Evolutionary conservation across 2,888 invertebrate genomes (phyloP).

Genomic region (Mimachlamys varia): DNA sequence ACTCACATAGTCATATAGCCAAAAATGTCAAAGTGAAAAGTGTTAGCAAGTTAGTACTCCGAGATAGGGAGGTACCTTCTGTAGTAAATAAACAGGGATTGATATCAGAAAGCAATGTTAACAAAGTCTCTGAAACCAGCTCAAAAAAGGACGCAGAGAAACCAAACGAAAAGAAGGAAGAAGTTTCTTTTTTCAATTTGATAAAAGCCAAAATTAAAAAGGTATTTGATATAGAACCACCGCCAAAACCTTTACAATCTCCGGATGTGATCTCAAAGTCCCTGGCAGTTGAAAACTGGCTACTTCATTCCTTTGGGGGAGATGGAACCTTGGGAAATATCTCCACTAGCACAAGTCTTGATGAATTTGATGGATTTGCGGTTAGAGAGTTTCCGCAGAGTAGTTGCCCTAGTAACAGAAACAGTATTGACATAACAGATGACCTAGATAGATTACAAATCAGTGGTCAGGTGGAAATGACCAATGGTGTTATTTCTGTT

Average conservation of each 20-base stretch:
- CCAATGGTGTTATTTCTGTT: not conserved
- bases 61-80: not conserved
- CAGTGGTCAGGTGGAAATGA: not conserved
- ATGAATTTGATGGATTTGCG: conserved; percentile 52
- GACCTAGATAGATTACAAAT: not conserved
- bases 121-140: not conserved
- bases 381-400: conserved; percentile 72
- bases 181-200: conserved; percentile 57
- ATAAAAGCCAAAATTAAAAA: conserved; percentile 62
- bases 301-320: not conserved
- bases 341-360: not conserved
- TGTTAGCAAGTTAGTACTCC: too few species aligned
- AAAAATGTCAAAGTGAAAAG: not conserved
- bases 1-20: not conserved
- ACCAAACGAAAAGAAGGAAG: conserved; percentile 44
- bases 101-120: not conserved
- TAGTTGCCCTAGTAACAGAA: conserved; percentile 57
- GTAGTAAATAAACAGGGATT: not conserved
- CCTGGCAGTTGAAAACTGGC: not conserved
- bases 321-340: not conserved
- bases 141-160: conserved; percentile 28
- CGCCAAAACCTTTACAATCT: conserved; percentile 37
- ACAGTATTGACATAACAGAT: not conserved
- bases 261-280: not conserved
- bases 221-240: conserved; percentile 54